Evolutionary conservation across 2,797 vertebrate genomes (phyloP).

Genomic region (Notolabrus celidotus): DNA sequence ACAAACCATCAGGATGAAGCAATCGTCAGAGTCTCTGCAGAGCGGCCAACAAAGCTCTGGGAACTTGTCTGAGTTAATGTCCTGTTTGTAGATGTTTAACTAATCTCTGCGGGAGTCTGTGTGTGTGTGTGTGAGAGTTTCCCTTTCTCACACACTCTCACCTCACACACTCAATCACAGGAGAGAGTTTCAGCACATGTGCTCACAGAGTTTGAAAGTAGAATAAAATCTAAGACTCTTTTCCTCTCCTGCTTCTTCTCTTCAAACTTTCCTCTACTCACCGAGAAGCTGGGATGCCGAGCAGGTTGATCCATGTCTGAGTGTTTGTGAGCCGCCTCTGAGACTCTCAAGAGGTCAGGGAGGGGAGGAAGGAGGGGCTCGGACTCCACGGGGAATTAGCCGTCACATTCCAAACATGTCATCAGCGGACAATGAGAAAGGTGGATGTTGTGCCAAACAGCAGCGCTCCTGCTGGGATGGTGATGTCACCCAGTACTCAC

Average conservation of each 20-base stretch:
- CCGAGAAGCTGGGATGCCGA: conserved; percentile 59
- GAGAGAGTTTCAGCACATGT: conserved; percentile 6
- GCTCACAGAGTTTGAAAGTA: no score
- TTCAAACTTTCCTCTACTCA: conserved; percentile 52
- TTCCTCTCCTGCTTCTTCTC: no score
- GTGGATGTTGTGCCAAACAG: conserved; percentile 85
- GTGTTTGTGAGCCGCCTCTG: conserved; percentile 26
- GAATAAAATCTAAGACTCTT: not conserved
- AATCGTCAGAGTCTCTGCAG: not conserved
- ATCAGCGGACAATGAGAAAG: conserved; percentile 86
- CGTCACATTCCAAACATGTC: conserved; percentile 86
- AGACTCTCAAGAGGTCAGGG: conserved; percentile 48
- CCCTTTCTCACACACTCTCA: conserved; percentile 7
- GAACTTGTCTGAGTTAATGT: conserved; percentile 18
- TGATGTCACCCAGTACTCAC: conserved; percentile 87
- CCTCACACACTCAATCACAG: conserved; percentile 10
- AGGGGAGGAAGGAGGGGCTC: conserved; percentile 50
- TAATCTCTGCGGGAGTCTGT: conserved; percentile 68
- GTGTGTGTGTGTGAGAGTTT: conserved; percentile 1
- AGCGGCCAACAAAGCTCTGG: conserved; percentile 4
- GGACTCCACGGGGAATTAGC: conserved; percentile 76
- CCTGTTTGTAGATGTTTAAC: conserved; percentile 72
- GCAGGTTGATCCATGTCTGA: conserved; percentile 68
- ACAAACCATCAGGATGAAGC: not conserved
- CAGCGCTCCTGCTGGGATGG: conserved; percentile 77